A percentile compares a stretch with the other conserved stretches of the same genome.
These are phyloP conservation scores for Ophion costatus DNA, from an alignment of 2,888 invertebrate species.

Conservation along the genomic window DNA sequence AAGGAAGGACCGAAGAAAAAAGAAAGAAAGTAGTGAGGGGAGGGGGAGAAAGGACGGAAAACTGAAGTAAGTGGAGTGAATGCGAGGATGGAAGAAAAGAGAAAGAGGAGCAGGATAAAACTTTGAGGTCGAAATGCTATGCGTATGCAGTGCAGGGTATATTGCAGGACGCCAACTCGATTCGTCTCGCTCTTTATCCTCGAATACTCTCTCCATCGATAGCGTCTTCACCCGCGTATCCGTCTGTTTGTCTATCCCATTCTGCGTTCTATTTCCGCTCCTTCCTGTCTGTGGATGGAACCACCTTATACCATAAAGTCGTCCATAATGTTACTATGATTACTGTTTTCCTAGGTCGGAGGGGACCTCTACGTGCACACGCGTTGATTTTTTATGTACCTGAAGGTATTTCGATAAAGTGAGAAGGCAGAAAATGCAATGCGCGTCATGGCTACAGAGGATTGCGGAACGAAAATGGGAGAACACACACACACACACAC, in stretches of 20 bases:
- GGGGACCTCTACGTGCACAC: constrained; percentile 61
- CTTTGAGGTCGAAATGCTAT: constrained; percentile 62
- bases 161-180: constrained; percentile 76
- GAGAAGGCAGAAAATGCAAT: constrained; percentile 30
- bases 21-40: no score
- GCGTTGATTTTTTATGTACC: constrained; percentile 65
- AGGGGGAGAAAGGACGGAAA: constrained; percentile 66
- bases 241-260: constrained; percentile 26
- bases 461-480: background rate
- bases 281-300: constrained; percentile 15
- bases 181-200: constrained; percentile 51
- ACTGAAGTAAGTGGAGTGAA: constrained; percentile 61
- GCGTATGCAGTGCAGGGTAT: constrained; percentile 71
- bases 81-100: constrained; percentile 21
- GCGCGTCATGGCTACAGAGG: background rate
- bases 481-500: background rate
- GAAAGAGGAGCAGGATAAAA: constrained; percentile 45
- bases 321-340: constrained; percentile 75
- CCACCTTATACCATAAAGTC: constrained; percentile 1
- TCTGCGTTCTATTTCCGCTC: constrained; percentile 4
- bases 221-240: constrained; percentile 14
- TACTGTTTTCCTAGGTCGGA: constrained; percentile 79
- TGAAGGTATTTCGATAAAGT: constrained; percentile 68
- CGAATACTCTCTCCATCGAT: constrained; percentile 29
- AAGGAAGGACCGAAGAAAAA: constrained; percentile 34